These are phyloP conservation scores for Pituophis catenifer DNA, from an alignment of 2,113 vertebrate species.

Conservation along the genomic window DNA sequence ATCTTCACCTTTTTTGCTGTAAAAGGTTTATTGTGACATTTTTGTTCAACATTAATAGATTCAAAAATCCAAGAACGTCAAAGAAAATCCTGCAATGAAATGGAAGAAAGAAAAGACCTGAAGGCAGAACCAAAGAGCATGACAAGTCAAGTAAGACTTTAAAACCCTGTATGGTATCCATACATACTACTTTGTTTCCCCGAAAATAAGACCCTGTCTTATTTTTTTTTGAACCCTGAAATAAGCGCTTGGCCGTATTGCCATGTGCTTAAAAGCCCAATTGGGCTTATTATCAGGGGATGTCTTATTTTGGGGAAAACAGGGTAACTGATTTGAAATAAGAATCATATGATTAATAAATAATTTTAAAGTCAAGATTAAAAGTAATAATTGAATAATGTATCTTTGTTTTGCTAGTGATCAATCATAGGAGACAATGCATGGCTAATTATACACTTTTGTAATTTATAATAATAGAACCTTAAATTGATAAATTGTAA, in stretches of 20 bases:
- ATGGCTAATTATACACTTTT: neutral
- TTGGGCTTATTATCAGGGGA: too few relatives aligned
- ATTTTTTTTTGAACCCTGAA: too few relatives aligned
- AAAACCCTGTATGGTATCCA: neutral
- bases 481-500: neutral
- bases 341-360: neutral
- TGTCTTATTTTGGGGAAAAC: too few relatives aligned
- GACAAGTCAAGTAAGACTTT: constrained; percentile 75
- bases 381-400: neutral
- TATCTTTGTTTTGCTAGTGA: neutral
- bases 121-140: constrained; percentile 81
- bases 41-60: constrained; percentile 66
- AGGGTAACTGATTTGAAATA: neutral
- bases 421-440: neutral
- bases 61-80: constrained; percentile 80
- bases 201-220: too few relatives aligned
- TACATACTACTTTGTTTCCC: neutral
- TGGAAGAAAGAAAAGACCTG: constrained; percentile 82
- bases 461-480: neutral
- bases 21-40: neutral
- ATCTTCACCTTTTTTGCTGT: neutral
- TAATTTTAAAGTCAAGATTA: neutral
- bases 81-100: constrained; percentile 85
- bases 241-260: too few relatives aligned
- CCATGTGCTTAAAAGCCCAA: too few relatives aligned